phyloP scores from a whole-genome alignment of 2,888 invertebrate species.

The Flexamia atlantica region DNA sequence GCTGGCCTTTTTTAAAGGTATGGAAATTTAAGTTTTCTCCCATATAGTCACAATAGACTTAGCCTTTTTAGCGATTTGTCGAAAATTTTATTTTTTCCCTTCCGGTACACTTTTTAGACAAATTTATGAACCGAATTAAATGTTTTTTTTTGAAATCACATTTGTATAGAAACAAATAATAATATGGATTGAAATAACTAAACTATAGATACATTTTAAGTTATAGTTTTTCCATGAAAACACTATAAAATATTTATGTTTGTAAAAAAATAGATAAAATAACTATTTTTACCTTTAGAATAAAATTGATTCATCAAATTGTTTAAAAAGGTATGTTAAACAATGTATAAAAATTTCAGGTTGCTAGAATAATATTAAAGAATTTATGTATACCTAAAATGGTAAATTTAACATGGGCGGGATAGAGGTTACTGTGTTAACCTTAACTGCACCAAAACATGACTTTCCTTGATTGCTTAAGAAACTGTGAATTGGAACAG shows the following conservation, averaged over 20 bases:
- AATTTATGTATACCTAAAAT: slow-evolving; percentile 19
- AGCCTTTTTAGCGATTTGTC: slow-evolving; percentile 2
- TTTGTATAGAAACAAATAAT: not conserved
- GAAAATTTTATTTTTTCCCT: not conserved
- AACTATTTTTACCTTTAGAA: slow-evolving; percentile 14
- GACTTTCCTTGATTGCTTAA: slow-evolving; percentile 55
- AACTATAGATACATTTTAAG: not conserved
- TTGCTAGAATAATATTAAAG: slow-evolving; percentile 4
- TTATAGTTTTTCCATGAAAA: not conserved
- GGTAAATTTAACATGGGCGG: slow-evolving; percentile 43
- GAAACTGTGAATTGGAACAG: slow-evolving; percentile 11
- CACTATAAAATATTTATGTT: not conserved
- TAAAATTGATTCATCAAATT: not conserved
- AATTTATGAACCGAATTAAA: slow-evolving; percentile 9
- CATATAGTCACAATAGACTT: not conserved
- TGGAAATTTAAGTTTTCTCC: slow-evolving; percentile 12
- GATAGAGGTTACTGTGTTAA: slow-evolving; percentile 10
- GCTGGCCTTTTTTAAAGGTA: slow-evolving; percentile 33
- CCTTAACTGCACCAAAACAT: slow-evolving; percentile 58
- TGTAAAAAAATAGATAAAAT: not conserved
- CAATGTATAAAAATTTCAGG: slow-evolving; percentile 3
- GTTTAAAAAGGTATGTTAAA: not conserved
- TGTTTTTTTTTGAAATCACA: not conserved
- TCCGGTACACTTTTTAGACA: slow-evolving; percentile 32
- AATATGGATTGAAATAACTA: slow-evolving; percentile 5